A percentile compares a stretch with the other conserved stretches of the same genome.
These are phyloP conservation scores for Stichopus chloronotus DNA, from an alignment of 35 echinoderm and acorn worm species.

Conservation along the genomic window DNA sequence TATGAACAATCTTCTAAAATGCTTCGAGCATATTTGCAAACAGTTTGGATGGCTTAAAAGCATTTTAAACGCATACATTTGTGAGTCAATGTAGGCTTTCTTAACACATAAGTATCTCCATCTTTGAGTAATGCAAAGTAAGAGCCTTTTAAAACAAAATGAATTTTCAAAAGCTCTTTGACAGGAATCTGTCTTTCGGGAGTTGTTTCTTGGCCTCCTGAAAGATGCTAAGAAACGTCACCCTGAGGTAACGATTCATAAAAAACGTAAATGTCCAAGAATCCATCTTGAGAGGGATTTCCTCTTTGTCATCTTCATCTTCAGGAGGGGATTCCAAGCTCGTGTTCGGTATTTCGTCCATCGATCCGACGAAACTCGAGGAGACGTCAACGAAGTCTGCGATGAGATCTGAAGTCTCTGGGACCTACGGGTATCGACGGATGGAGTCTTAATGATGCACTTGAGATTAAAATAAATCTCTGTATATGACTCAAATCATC, in stretches of 20 bases:
- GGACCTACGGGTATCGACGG: neutral
- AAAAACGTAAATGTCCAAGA: neutral
- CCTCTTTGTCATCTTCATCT: neutral
- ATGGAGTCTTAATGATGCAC: too few relatives aligned
- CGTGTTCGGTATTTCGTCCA: neutral
- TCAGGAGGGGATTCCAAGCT: neutral
- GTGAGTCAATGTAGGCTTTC: too few relatives aligned
- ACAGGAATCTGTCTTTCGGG: neutral
- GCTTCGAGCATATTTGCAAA: too few relatives aligned
- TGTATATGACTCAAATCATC: too few relatives aligned
- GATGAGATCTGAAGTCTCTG: conserved; percentile 28
- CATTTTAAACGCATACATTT: too few relatives aligned
- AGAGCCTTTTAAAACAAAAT: too few relatives aligned
- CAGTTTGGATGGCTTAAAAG: too few relatives aligned
- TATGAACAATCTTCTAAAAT: too few relatives aligned
- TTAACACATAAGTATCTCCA: too few relatives aligned
- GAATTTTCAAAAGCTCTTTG: neutral
- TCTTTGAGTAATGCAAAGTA: too few relatives aligned
- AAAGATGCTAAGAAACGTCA: conserved; percentile 13
- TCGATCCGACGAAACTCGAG: neutral
- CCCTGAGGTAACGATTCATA: neutral
- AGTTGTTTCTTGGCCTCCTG: neutral
- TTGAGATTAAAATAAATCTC: too few relatives aligned
- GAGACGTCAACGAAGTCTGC: conserved; percentile 36
- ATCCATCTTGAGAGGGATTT: neutral